Evolutionary conservation across 2,797 vertebrate species (phyloP).

Genomic region (Pantherophis alleghaniensis): DNA sequence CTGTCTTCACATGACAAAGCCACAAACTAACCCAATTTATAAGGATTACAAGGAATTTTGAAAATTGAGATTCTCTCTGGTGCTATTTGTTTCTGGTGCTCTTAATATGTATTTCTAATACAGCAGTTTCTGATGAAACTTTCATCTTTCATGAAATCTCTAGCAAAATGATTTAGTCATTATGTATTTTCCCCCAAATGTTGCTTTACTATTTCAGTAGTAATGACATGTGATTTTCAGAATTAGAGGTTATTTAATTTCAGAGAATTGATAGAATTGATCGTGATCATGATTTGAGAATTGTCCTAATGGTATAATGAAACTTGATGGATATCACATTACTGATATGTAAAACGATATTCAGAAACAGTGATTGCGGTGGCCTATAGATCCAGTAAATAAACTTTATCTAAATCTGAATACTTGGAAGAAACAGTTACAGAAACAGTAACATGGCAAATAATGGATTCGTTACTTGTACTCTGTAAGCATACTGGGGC

Average conservation of each 20-base stretch:
- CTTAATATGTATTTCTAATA: background rate
- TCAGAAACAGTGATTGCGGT: background rate
- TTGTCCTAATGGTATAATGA: background rate
- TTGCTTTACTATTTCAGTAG: background rate
- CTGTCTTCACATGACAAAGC: background rate
- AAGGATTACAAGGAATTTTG: background rate
- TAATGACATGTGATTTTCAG: background rate
- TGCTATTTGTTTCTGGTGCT: background rate
- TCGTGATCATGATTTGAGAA: background rate
- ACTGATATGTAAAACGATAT: background rate
- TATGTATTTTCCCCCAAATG: background rate
- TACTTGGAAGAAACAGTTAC: background rate
- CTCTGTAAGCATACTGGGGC: background rate
- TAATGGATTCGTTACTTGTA: background rate
- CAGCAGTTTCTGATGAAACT: background rate
- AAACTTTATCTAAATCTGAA: background rate
- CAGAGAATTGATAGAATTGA: background rate
- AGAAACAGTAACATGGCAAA: background rate
- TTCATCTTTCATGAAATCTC: background rate
- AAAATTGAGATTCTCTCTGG: background rate
- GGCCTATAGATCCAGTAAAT: background rate
- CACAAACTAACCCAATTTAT: background rate
- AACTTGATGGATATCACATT: background rate
- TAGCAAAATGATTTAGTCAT: background rate
- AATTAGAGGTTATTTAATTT: background rate